Evolutionary conservation across 2,113 vertebrate species (phyloP).

Genomic region (Apodemus speciosus): DNA sequence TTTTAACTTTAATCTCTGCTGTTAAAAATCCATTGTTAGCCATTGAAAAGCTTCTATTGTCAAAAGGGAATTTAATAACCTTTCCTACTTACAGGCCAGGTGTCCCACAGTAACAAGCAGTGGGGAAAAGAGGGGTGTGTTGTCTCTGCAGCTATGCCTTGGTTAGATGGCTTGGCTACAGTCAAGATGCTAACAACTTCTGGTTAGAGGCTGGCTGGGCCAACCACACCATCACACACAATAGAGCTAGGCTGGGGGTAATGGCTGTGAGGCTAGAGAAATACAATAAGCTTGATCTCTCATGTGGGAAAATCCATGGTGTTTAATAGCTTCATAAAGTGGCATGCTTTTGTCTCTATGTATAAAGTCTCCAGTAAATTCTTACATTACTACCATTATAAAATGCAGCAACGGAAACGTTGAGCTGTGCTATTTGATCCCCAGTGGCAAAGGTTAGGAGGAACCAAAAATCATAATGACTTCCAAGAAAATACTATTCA

Average conservation of each 20-base stretch:
- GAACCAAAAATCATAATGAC: slow-evolving; percentile 65
- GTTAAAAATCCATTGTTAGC: slow-evolving; percentile 80
- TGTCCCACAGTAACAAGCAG: slow-evolving; percentile 76
- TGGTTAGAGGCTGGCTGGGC: slow-evolving; percentile 67
- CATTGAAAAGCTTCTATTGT: slow-evolving; percentile 80
- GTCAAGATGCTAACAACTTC: slow-evolving; percentile 70
- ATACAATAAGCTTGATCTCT: slow-evolving; percentile 83
- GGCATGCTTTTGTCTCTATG: slow-evolving; percentile 77
- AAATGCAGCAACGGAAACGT: slow-evolving; percentile 80
- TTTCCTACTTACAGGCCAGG: slow-evolving; percentile 74
- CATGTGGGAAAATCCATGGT: slow-evolving; percentile 80
- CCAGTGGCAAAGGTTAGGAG: slow-evolving; percentile 78
- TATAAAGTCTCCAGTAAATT: slow-evolving; percentile 84
- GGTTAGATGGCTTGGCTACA: slow-evolving; percentile 62
- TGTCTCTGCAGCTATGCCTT: slow-evolving; percentile 66
- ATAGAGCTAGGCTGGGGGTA: slow-evolving; percentile 51
- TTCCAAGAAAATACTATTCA: slow-evolving; percentile 73
- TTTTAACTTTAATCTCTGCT: slow-evolving; percentile 80
- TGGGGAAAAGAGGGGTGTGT: slow-evolving; percentile 74
- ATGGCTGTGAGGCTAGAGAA: slow-evolving; percentile 72
- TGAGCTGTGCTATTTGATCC: slow-evolving; percentile 78
- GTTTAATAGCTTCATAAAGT: slow-evolving; percentile 84
- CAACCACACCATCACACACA: slow-evolving; percentile 70
- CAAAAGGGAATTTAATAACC: slow-evolving; percentile 83
- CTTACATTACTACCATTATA: slow-evolving; percentile 80